Evolutionary conservation across 2,113 vertebrate species (phyloP), one percentile per base, ranked within the genome.

Genomic region (Deroptyus accipitrinus): DNA sequence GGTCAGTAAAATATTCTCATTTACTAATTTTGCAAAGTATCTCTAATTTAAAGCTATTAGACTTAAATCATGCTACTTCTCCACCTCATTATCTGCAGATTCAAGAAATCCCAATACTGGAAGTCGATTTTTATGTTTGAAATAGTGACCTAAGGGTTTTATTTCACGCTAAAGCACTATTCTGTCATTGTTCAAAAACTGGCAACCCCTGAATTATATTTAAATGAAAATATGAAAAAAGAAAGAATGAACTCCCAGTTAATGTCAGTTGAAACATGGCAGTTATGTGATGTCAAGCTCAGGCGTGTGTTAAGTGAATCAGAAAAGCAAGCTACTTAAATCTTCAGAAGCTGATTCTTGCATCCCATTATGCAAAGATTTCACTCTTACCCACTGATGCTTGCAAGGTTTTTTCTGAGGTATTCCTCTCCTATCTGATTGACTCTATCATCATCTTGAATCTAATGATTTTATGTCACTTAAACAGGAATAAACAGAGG

Each of bases 401-500:
- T 67, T 67, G 44, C 46, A 64, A 46, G 41, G 7, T 42, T 78
- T 90, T 63, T 79, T 68, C 66, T 64, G 18, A 85, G 62, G 35
- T 80, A 52, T 17, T 93, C 67, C 41, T 52, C 63, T 82, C n/a
- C 70, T 88, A 46, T 30, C 68, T 92, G 44, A 78, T 7, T 46
- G 46, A 75, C 19, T 72, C 61, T 55, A 17, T 4, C 3, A 35
- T 41, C 17, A 63, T 51, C 67, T 55, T n/a, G 10, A 87, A 24
- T 18, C 23, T 81, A 90, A 66, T 5, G 12, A 94, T 70, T 88
- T 91, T 59, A 51, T 22, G 18, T 63, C 37, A 86, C 68, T 59
- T 74, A 77, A 92, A 66, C 49, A 93, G 75, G 79, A 97, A 96
- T 67, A 94, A 93, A 79, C 82, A 92, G 17, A 92, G 12, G 35